Conservation (phyloP, 2,113 vertebrate species). For the Agapornis roseicollis region DNA sequence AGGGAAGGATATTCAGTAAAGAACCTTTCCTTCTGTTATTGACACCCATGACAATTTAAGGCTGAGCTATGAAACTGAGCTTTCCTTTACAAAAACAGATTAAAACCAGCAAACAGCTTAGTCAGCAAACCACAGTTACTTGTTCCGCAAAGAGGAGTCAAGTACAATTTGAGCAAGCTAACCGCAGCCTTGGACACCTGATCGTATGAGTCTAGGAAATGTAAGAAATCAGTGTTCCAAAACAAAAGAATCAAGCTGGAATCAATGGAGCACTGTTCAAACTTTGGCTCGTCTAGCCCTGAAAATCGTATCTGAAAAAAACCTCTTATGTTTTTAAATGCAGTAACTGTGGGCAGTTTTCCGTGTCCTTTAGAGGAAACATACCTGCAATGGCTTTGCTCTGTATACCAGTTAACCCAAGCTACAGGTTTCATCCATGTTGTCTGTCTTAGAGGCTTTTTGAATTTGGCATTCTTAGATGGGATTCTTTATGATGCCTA, state of each 20-base stretch:
- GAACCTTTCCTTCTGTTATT: background rate
- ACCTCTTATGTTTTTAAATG: background rate
- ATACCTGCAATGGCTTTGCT: background rate
- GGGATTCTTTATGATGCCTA: background rate
- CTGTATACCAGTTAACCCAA: background rate
- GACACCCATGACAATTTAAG: background rate
- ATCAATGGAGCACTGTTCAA: conserved; percentile 30
- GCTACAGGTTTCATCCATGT: background rate
- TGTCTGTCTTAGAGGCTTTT: background rate
- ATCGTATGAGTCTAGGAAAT: conserved; percentile 3
- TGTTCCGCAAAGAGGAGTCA: background rate
- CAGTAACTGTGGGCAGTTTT: background rate
- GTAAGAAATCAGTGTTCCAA: conserved; percentile 41
- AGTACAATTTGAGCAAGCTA: conserved; percentile 16
- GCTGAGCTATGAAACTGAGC: conserved; percentile 4
- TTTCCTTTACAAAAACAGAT: conserved; percentile 43
- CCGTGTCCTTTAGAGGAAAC: background rate
- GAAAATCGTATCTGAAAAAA: conserved; percentile 16
- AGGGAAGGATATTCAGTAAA: background rate
- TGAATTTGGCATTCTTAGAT: background rate
- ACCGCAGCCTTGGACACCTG: conserved; percentile 34
- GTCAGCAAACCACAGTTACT: conserved; percentile 49
- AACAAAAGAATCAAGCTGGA: background rate
- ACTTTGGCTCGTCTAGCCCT: background rate
- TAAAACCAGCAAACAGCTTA: conserved; percentile 2